These are phyloP conservation scores for Prenolepis imparis DNA, from an alignment of 2,888 invertebrate species.

Conservation along the genomic window DNA sequence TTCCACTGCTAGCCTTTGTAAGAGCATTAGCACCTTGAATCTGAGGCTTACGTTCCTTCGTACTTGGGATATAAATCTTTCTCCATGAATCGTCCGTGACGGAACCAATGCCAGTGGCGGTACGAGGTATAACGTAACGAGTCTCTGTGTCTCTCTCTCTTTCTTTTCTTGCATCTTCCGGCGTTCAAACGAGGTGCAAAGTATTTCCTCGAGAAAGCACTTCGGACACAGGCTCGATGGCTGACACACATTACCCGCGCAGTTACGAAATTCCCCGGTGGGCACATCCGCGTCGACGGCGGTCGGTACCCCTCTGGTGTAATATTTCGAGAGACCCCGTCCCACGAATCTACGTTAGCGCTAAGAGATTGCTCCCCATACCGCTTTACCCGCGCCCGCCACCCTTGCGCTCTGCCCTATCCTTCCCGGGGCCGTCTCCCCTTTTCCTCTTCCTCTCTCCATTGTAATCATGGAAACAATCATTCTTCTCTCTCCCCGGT, in stretches of 20 bases:
- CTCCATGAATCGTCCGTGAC: slow-evolving; percentile 50
- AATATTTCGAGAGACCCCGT: slow-evolving; percentile 84
- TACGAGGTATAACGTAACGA: slow-evolving; percentile 15
- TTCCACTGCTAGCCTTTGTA: slow-evolving; percentile 49
- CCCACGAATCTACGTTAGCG: slow-evolving; percentile 84
- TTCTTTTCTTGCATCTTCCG: slow-evolving; percentile 17
- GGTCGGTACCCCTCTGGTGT: slow-evolving; percentile 76
- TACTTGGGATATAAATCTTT: slow-evolving; percentile 41
- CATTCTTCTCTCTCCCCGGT: slow-evolving; percentile 82
- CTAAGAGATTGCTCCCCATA: slow-evolving; percentile 85
- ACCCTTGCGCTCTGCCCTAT: slow-evolving; percentile 65
- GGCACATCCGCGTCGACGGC: slow-evolving; percentile 36
- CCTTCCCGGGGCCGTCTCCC: slow-evolving; percentile 45
- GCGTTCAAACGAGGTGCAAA: slow-evolving; percentile 57
- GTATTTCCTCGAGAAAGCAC: slow-evolving; percentile 58
- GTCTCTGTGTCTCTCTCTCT: background rate
- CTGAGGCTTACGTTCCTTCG: slow-evolving; percentile 51
- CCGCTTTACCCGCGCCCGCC: slow-evolving; percentile 73
- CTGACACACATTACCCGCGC: slow-evolving; percentile 78
- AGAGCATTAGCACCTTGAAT: slow-evolving; percentile 58
- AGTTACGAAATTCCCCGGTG: slow-evolving; percentile 76
- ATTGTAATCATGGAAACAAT: slow-evolving; percentile 86
- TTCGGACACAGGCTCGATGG: slow-evolving; percentile 64
- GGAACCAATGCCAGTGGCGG: slow-evolving; percentile 30
- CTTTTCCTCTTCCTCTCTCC: slow-evolving; percentile 79